Percentiles rank a stretch among this genome's conserved stretches.
Evolutionary conservation across 2,113 vertebrate genomes (phyloP).

Genomic region (Bufo gargarizans): DNA sequence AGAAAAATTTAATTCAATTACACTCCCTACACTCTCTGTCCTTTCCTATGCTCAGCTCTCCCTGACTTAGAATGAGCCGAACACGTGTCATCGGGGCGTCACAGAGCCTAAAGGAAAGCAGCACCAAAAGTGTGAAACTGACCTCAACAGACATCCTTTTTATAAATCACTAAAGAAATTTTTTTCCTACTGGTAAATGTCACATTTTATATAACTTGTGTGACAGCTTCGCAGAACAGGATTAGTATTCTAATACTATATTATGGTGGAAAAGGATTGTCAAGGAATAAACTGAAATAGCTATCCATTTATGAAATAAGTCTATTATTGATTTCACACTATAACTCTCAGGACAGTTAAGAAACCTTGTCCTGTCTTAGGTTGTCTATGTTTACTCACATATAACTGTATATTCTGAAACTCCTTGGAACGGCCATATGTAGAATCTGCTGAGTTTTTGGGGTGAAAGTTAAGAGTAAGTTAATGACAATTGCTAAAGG

Average conservation of each 20-base stretch:
- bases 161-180: neutral
- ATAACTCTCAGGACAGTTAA: neutral
- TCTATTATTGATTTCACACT: neutral
- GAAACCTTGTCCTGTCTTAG: neutral
- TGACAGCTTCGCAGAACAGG: neutral
- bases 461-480: too few species aligned
- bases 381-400: neutral
- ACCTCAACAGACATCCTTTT: neutral
- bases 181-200: neutral
- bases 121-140: neutral
- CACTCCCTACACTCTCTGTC: too few species aligned
- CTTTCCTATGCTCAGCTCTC: too few species aligned
- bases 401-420: neutral
- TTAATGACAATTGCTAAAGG: too few species aligned
- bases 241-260: neutral
- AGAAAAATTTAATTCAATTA: too few species aligned
- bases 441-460: too few species aligned
- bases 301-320: neutral
- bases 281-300: neutral
- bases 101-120: neutral
- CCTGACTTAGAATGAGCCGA: too few species aligned
- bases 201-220: neutral
- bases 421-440: neutral
- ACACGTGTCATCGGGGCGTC: neutral
- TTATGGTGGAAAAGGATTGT: neutral